Evolutionary conservation across 2,797 vertebrate genomes (phyloP), one percentile per base, ranked within the genome.

Genomic region (Poeciliopsis gracilis): DNA sequence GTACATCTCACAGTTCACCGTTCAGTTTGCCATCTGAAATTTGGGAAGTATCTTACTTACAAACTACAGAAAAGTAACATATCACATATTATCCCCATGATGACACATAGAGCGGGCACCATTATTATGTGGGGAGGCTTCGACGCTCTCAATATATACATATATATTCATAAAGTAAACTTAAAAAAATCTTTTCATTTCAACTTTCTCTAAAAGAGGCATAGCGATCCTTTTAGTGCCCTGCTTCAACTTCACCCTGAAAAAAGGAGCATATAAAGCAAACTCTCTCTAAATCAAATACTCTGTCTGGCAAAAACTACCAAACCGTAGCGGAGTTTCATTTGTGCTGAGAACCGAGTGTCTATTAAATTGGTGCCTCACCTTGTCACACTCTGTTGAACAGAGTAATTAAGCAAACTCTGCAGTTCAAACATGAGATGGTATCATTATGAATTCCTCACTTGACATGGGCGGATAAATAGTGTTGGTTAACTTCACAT

Each of bases 371-470:
- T 75, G 89, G 90, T 78, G 90, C 89, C 91, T 93, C 92, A 94
- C 92, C 92, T 93, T 94, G 93, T 93, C 91, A 94, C 93, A 93
- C 90, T 93, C 94, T 92, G 93, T 83, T 86, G 93, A 93, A 90
- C 94, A 92, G 90, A 92, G 91, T 93, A 94, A 94, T 95, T 95
- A 95, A 93, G 92, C 92, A 91, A 92, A 92, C 89, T 88, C 87
- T 80, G 89, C 91, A 91, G 88, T 92, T 93, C 92, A 94, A 94
- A 94, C 93, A 93, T 69, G 89, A 90, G 91, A 90, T 87, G 85
- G 82, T 87, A 88, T 93, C 91, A 85, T 91, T 90, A 93, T 86
- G 87, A 92, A 91, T 87, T 89, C 79, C 82, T 91, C 88, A 89
- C 88, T 90, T 93, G 90, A 92, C 92, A 92, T 72, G 77, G 86